Conservation (phyloP, 1,140 invertebrate species). For the Drosophila repletoides region DNA sequence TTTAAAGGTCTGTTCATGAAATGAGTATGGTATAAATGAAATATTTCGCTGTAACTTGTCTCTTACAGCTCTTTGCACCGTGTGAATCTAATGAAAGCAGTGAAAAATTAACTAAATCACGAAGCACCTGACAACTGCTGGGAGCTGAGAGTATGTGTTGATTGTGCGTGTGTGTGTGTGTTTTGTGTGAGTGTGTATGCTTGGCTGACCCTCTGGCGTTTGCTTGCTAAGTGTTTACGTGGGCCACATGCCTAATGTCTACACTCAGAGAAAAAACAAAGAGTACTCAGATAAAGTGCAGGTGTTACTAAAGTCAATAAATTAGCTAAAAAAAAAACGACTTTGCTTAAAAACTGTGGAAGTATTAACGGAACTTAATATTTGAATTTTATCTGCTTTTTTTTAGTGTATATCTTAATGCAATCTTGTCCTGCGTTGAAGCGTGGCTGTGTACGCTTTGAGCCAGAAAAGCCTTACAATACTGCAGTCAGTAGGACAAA, state of each 20-base stretch:
- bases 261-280: too few relatives aligned
- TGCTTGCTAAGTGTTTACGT: conserved; percentile 65
- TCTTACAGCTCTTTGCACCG: neutral
- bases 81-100: conserved; percentile 23
- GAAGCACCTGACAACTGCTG: conserved; percentile 16
- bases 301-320: too few relatives aligned
- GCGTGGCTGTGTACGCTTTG: conserved; percentile 18
- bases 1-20: too few relatives aligned
- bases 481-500: conserved; percentile 10
- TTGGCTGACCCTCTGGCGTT: conserved; percentile 10
- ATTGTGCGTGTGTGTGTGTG: neutral
- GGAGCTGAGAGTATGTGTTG: neutral
- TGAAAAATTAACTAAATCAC: conserved; percentile 62
- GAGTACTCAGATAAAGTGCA: too few relatives aligned
- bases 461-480: conserved; percentile 31
- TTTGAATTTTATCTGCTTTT: too few relatives aligned
- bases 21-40: too few relatives aligned
- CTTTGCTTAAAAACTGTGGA: too few relatives aligned
- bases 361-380: too few relatives aligned
- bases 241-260: conserved; percentile 56
- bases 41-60: too few relatives aligned
- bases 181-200: conserved; percentile 8
- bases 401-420: too few relatives aligned
- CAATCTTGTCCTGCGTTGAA: conserved; percentile 24
- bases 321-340: too few relatives aligned